Base-by-base conservation (phyloP, 2,888 invertebrate species). In the Cryptocephalus primarius region DNA sequence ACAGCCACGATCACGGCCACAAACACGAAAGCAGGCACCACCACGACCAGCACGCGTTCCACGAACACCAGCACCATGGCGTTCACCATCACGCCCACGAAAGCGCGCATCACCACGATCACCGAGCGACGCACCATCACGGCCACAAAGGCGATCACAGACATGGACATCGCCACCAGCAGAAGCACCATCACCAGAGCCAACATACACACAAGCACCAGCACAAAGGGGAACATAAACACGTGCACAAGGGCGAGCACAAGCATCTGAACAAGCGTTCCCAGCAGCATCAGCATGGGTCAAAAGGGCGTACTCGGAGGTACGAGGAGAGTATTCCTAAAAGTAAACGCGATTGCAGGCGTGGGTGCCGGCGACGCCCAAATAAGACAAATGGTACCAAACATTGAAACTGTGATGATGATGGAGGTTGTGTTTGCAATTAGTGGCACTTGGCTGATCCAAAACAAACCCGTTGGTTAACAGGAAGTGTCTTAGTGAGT, bases 191-290 rank as follows among this genome's bases (percentile, higher is more conserved):
- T 14, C 51, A 52, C 39, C 43, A 52, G 1, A 57, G 57, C 36
- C 13, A 50, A 8, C 55, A 55, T 13, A 46, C 46, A 1, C 53
- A 53, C 39, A 44, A 53, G n/a, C 51, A 51, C 11, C 44, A 53
- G n/a, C 55, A 57, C 14, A 40, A 55, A 31, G 54, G 55, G 33
- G 45, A 49, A 34, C 49, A 50, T 34, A 22, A 43, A 1, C 53
- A 57, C 33, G 40, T 55, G 1, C 54, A 57, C 43, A 54, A 59
- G 36, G 55, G 58, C 42, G 46, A 54, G 12, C 46, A 51, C 8
- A 44, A 56, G 31, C 55, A 58, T 43, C 49, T 59, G 31, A 55
- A 58, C 40, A 36, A 54, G 10, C 57, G 59, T 40, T 39, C 55
- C 1, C 55, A 60, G 42, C 46, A 53, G 32, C 51, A 53, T 32